Percentiles rank a stretch among this genome's conserved stretches.
Evolutionary conservation across 2,888 invertebrate genomes (phyloP).

Genomic region (Ceratothoa steindachneri): DNA sequence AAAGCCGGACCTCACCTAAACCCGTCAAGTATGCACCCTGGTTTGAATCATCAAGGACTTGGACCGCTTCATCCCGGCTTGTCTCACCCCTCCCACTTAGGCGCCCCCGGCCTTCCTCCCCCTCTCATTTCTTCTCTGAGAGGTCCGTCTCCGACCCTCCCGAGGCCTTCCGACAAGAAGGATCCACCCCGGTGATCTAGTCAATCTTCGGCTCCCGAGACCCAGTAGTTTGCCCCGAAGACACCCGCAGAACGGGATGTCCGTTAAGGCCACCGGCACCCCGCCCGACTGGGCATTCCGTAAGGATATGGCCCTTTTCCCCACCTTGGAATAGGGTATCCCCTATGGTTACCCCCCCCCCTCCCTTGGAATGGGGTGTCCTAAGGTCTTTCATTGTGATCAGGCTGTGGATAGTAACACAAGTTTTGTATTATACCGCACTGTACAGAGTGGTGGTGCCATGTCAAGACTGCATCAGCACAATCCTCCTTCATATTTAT

Average conservation of each 20-base stretch:
- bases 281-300: background rate
- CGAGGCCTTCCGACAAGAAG: slow-evolving; percentile 22
- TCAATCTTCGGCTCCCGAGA: background rate
- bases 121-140: slow-evolving; percentile 12
- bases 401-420: slow-evolving; percentile 10
- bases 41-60: background rate
- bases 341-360: background rate
- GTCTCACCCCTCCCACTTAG: slow-evolving; percentile 4
- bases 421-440: slow-evolving; percentile 1
- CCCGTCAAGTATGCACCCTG: slow-evolving; percentile 12
- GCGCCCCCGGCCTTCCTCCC: slow-evolving; percentile 19
- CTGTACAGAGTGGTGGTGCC: background rate
- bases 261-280: background rate
- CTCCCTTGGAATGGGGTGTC: background rate
- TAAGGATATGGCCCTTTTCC: background rate
- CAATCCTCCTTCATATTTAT: background rate
- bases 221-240: background rate
- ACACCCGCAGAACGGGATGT: background rate
- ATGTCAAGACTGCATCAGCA: background rate
- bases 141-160: background rate
- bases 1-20: slow-evolving; percentile 1
- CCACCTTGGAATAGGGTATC: background rate
- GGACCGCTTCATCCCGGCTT: slow-evolving; percentile 11
- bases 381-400: slow-evolving; percentile 10
- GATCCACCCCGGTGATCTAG: slow-evolving; percentile 18